Evolutionary conservation across 23 tunicate species (phyloP), one percentile per base, ranked within the genome.

Genomic region (Trididemnum nubilum): DNA sequence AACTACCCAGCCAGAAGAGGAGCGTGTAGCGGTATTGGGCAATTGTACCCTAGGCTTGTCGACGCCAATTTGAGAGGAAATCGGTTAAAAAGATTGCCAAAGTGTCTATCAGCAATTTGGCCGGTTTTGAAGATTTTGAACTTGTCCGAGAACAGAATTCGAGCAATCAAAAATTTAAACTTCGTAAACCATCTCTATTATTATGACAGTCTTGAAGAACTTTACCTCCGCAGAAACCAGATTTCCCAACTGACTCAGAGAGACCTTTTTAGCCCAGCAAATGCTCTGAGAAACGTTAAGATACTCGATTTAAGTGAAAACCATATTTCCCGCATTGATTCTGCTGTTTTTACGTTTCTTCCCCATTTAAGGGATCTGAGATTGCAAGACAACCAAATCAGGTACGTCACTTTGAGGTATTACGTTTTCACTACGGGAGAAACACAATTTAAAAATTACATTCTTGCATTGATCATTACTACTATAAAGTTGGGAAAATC

Each of bases 51-150:
- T 19, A 70, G 92, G 28, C 35, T 92, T 35, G 64, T 18, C 49
- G 23, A 49, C 0, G 87, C 87, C 36, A 83, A 92, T 64, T 34
- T 92, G 35, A 67, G 79, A 22, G 97, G 97, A 33, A 93, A 93
- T 71, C 21, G 22, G 37, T 18, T 93, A n/a, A 35, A 51, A 9
- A 60, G 35, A 18, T 77, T 93, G 31, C 98, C 98, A 21, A 84
- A 87, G 51, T 93, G 98, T 58, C 76, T 93, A 5, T 34, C 83
- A 30, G 61, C 73, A 15, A 60, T 79, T 0, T 87, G 82, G 86
- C 93, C 98, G 30, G 58, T 37, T 15, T 23, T 93, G 0, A 72
- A 88, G 75, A 76, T 76, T 1, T 74, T 93, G n/a, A 81, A 81
- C 23, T 73, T 93, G 57, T 39, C 73, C 18, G 83, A 83, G 64